phyloP scores from a whole-genome alignment of 2,888 invertebrate species.

The Carterocephalus palaemon region DNA sequence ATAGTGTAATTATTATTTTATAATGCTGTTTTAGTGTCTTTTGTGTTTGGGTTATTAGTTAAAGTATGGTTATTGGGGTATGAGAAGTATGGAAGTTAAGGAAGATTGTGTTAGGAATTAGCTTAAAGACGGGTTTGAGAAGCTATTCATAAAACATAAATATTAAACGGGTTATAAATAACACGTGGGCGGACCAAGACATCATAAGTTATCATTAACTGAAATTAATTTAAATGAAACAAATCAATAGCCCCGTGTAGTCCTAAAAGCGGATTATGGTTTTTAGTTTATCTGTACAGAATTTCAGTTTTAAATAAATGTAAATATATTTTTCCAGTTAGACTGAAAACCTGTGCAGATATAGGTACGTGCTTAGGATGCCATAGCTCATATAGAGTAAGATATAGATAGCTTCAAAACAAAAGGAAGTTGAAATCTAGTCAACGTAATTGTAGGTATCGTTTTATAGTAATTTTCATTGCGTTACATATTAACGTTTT shows the following conservation, averaged over 20 bases:
- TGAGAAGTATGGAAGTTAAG: conserved; percentile 59
- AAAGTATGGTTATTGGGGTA: conserved; percentile 45
- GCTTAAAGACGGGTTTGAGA: conserved; percentile 55
- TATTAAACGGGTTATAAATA: conserved; percentile 63
- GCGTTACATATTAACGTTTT: conserved; percentile 79
- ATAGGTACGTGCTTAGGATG: conserved; percentile 64
- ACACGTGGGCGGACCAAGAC: conserved; percentile 70
- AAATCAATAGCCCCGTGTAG: conserved; percentile 73
- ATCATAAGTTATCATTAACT: conserved; percentile 57
- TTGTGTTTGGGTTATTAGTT: conserved; percentile 39
- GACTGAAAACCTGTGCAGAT: conserved; percentile 47
- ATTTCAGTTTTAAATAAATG: conserved; percentile 11
- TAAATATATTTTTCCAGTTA: not conserved
- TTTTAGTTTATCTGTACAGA: conserved; percentile 52
- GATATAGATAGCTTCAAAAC: conserved; percentile 54
- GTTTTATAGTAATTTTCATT: conserved; percentile 71
- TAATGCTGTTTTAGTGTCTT: conserved; percentile 22
- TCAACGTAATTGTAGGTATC: conserved; percentile 58
- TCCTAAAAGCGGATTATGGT: conserved; percentile 75
- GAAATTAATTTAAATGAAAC: conserved; percentile 62
- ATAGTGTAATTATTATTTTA: not conserved
- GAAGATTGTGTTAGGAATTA: conserved; percentile 60
- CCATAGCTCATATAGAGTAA: conserved; percentile 60
- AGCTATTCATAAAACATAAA: conserved; percentile 59
- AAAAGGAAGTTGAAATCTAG: conserved; percentile 66